Evolutionary conservation across 2,113 vertebrate genomes (phyloP).

Genomic region (Scomber scombrus): DNA sequence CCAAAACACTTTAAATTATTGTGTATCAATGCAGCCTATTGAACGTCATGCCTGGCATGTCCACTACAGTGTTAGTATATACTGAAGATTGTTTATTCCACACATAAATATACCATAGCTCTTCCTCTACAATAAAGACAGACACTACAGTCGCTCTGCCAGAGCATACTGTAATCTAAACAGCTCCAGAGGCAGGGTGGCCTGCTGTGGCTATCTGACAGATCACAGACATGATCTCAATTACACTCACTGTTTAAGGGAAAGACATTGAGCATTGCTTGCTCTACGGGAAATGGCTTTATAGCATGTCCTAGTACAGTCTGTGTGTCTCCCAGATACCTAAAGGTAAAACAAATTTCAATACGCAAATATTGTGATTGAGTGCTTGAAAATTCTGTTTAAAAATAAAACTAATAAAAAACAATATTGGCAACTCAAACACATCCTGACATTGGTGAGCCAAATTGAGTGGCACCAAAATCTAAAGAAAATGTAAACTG

Average conservation of each 20-base stretch:
- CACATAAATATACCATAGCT: background rate
- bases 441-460: conserved; percentile 27
- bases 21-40: conserved; percentile 1
- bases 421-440: conserved; percentile 69
- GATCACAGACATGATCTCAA: conserved; percentile 32
- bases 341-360: too few species aligned
- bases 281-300: conserved; percentile 18
- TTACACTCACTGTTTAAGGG: conserved; percentile 5
- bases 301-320: background rate
- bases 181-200: background rate
- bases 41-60: conserved; percentile 46
- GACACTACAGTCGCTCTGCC: background rate
- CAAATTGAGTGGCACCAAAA: conserved; percentile 56
- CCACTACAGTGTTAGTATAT: conserved; percentile 3
- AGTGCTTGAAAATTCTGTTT: background rate
- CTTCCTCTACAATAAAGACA: conserved; percentile 4
- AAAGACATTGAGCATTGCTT: conserved; percentile 1
- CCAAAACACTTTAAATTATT: conserved; percentile 9
- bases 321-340: conserved; percentile 6
- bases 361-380: background rate
- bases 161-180: conserved; percentile 3
- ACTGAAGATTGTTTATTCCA: conserved; percentile 3
- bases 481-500: conserved; percentile 16
- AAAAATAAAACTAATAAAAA: background rate
- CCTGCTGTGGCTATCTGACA: conserved; percentile 12